Percentiles rank a stretch among this genome's conserved stretches.
Evolutionary conservation across 1,140 invertebrate species (phyloP).

Genomic region (Melanaphis sacchari): DNA sequence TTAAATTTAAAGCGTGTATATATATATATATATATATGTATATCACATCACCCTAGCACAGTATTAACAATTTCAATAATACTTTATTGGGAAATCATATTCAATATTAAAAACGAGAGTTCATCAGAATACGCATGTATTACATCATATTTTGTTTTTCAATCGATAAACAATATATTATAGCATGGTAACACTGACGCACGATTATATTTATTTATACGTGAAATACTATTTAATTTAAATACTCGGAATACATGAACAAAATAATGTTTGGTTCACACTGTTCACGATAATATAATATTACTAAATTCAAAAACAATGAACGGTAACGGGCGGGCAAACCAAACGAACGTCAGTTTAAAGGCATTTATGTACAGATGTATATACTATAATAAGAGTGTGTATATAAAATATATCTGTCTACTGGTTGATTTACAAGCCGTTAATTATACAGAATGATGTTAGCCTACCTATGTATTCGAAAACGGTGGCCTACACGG

Average conservation of each 20-base stretch:
- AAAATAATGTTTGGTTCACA: not conserved
- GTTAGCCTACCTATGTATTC: not conserved
- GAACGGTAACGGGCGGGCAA: not conserved
- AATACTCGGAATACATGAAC: not conserved
- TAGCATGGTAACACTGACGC: not conserved
- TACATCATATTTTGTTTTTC: not conserved
- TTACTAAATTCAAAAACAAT: slow-evolving; percentile 24
- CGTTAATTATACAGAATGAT: slow-evolving; percentile 49
- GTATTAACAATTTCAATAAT: not conserved
- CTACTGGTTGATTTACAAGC: slow-evolving; percentile 49
- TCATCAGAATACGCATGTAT: not conserved
- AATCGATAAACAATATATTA: not conserved
- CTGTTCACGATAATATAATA: not conserved
- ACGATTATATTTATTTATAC: not conserved
- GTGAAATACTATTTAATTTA: not conserved
- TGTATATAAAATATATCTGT: slow-evolving; percentile 26
- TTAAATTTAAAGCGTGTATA: not conserved
- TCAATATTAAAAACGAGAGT: not conserved
- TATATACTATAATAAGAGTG: not conserved
- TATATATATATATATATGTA: not conserved
- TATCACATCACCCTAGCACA: not conserved
- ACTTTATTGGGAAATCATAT: slow-evolving; percentile 10
- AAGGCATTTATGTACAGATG: not conserved
- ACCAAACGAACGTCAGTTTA: slow-evolving; percentile 14
- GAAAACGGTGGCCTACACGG: slow-evolving; percentile 35